Conservation (phyloP, 35 echinoderm and acorn worm species). For the Diadema setosum region DNA sequence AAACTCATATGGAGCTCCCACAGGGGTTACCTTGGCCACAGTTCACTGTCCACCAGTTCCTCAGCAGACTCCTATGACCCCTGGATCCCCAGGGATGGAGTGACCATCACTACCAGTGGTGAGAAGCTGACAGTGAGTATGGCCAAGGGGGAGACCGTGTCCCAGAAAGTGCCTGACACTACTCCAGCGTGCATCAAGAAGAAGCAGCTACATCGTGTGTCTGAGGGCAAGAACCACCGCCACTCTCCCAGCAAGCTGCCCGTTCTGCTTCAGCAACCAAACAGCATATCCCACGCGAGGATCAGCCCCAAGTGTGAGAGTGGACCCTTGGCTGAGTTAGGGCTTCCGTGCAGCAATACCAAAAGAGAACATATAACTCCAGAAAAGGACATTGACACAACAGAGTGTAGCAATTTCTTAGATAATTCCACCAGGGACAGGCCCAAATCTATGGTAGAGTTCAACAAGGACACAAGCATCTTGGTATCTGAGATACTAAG, state of each 20-base stretch:
- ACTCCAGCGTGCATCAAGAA: not conserved
- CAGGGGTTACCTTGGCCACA: not conserved
- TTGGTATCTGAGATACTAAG: not conserved
- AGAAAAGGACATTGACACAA: slow-evolving; percentile 15
- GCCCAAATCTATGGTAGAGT: slow-evolving; percentile 10
- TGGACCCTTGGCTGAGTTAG: not conserved
- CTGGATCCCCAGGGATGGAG: slow-evolving; percentile 9
- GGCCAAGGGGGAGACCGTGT: not conserved
- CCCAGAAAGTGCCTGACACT: not conserved
- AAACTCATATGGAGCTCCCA: slow-evolving; percentile 22
- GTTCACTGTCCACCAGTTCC: not conserved
- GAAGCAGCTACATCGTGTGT: slow-evolving; percentile 3
- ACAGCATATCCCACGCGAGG: not conserved
- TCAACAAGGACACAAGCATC: not conserved
- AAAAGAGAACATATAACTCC: not conserved
- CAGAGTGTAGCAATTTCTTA: not conserved
- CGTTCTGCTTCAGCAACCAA: not conserved
- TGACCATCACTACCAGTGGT: not conserved
- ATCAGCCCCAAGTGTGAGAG: not conserved
- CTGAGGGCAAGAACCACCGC: not conserved
- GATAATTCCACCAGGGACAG: not conserved
- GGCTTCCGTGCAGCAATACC: not conserved
- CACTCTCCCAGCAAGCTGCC: not conserved
- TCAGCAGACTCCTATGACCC: slow-evolving; percentile 6
- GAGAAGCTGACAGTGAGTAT: not conserved